Conservation (phyloP, 2,797 vertebrate genomes). For the Eulemur mongoz region DNA sequence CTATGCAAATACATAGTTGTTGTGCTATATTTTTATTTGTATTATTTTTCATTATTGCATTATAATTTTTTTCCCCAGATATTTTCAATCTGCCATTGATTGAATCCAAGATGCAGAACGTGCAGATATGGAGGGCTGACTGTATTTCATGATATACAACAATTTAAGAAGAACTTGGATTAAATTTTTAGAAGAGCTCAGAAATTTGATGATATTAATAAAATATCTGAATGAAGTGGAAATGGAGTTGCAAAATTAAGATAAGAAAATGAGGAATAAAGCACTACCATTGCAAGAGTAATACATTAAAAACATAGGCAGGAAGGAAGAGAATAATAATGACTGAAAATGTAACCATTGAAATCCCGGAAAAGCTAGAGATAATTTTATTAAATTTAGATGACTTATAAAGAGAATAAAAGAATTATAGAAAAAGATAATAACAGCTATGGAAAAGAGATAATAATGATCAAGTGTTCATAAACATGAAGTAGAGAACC, state of each 20-base stretch:
- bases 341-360: neutral
- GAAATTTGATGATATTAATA: neutral
- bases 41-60: neutral
- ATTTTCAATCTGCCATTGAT: neutral
- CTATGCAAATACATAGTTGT: neutral
- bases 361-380: neutral
- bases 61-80: neutral
- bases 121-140: neutral
- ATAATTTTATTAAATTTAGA: neutral
- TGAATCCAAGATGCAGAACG: neutral
- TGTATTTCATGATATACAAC: neutral
- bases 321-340: neutral
- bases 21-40: neutral
- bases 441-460: neutral
- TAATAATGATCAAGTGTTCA: neutral
- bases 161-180: constrained; percentile 1
- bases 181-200: neutral
- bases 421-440: neutral
- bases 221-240: neutral
- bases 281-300: neutral
- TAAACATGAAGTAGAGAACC: neutral
- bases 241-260: neutral
- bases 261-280: neutral
- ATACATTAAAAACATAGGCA: neutral
- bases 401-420: constrained; percentile 16